A percentile compares a stretch with the other conserved stretches of the same genome.
These are phyloP conservation scores for Elymnias hypermnestra DNA, from an alignment of 1,140 invertebrate genomes.

Conservation along the genomic window DNA sequence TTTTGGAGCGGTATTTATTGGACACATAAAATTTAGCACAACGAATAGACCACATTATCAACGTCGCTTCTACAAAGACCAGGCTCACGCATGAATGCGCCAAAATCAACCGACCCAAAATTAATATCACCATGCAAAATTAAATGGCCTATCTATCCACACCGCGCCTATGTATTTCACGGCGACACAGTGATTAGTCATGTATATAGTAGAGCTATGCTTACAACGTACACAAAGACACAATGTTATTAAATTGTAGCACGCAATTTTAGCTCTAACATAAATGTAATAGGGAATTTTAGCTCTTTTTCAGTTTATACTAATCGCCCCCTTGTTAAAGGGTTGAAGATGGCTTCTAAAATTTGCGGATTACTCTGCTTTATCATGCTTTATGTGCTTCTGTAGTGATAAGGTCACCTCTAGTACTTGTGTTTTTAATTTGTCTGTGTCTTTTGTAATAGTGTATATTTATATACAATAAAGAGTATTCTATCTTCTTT, in stretches of 20 bases:
- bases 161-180: conserved; percentile 33
- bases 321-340: not conserved
- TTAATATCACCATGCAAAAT: conserved; percentile 52
- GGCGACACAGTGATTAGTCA: conserved; percentile 27
- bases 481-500: no score
- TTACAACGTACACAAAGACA: not conserved
- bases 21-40: conserved; percentile 2
- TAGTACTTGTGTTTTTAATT: no score
- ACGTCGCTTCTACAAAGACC: conserved; percentile 21
- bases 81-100: conserved; percentile 30
- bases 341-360: conserved; percentile 12
- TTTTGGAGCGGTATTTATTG: not conserved
- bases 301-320: conserved; percentile 6
- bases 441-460: no score
- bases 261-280: conserved; percentile 12
- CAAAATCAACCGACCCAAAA: conserved; percentile 48
- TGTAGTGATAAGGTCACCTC: no score
- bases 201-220: not conserved
- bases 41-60: conserved; percentile 3
- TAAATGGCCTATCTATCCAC: conserved; percentile 29
- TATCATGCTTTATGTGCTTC: no score
- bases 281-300: conserved; percentile 10
- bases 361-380: conserved; percentile 34
- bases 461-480: no score
- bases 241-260: conserved; percentile 9